Percentiles rank a stretch among this genome's conserved stretches.
Evolutionary conservation across 2,888 invertebrate species (phyloP).

Genomic region (Alloscopus bannaensis): DNA sequence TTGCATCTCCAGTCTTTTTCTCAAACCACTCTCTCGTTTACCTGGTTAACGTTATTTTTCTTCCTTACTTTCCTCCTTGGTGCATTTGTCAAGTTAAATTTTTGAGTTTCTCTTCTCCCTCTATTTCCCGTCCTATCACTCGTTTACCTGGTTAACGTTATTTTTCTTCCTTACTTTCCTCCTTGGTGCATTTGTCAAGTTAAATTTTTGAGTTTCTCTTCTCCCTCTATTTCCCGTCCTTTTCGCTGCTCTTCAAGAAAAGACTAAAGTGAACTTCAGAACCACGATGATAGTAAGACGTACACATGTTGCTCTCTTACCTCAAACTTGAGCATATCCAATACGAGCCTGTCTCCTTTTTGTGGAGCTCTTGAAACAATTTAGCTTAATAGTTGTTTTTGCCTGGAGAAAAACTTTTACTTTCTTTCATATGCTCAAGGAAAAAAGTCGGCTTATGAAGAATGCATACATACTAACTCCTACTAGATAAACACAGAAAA

Average conservation of each 20-base stretch:
- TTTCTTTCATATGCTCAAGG: neutral
- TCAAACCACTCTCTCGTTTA: too few relatives aligned
- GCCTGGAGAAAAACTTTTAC: conserved; percentile 48
- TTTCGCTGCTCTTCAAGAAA: conserved; percentile 17
- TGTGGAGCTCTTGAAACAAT: conserved; percentile 47
- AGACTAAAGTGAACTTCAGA: neutral
- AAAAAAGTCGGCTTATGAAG: too few relatives aligned
- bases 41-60: conserved; percentile 19
- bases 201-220: conserved; percentile 13
- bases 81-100: conserved; percentile 22
- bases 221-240: neutral
- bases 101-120: conserved; percentile 1
- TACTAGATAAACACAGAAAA: too few relatives aligned
- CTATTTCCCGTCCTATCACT: too few relatives aligned
- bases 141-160: conserved; percentile 16
- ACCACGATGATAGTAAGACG: neutral
- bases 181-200: conserved; percentile 16
- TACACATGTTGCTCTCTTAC: neutral
- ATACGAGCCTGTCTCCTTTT: neutral
- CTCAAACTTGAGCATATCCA: neutral
- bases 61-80: conserved; percentile 5
- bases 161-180: conserved; percentile 8
- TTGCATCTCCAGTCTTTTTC: conserved; percentile 6
- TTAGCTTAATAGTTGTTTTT: conserved; percentile 44
- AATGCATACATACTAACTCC: too few relatives aligned